phyloP scores from a whole-genome alignment of 2,113 vertebrate species.

The Corapipo altera region DNA sequence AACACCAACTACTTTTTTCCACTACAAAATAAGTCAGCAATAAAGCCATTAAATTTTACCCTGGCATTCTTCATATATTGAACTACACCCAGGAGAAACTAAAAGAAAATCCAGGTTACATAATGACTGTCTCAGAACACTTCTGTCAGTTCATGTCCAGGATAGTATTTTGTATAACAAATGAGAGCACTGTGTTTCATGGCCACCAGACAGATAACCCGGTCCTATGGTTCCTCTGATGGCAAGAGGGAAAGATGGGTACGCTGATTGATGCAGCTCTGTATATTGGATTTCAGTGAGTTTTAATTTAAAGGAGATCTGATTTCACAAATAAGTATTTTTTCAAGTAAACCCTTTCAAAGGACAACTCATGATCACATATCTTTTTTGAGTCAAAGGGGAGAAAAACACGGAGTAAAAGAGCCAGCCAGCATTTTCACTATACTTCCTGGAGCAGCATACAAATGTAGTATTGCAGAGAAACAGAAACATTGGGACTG shows the following conservation, averaged over 20 bases:
- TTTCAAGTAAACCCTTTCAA: neutral
- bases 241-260: neutral
- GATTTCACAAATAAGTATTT: neutral
- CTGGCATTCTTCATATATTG: neutral
- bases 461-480: neutral
- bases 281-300: neutral
- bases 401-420: neutral
- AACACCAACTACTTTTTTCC: neutral
- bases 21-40: neutral
- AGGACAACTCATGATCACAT: neutral
- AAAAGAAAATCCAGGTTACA: neutral
- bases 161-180: neutral
- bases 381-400: neutral
- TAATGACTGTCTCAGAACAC: neutral
- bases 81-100: neutral
- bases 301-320: neutral
- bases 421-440: neutral
- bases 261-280: fast-evolving
- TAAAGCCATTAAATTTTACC: neutral
- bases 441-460: neutral
- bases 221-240: neutral
- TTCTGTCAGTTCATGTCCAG: neutral
- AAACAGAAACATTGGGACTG: neutral
- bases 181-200: neutral
- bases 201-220: neutral